Evolutionary conservation across 2,113 vertebrate genomes (phyloP).

Genomic region (Heloderma charlesbogerti): DNA sequence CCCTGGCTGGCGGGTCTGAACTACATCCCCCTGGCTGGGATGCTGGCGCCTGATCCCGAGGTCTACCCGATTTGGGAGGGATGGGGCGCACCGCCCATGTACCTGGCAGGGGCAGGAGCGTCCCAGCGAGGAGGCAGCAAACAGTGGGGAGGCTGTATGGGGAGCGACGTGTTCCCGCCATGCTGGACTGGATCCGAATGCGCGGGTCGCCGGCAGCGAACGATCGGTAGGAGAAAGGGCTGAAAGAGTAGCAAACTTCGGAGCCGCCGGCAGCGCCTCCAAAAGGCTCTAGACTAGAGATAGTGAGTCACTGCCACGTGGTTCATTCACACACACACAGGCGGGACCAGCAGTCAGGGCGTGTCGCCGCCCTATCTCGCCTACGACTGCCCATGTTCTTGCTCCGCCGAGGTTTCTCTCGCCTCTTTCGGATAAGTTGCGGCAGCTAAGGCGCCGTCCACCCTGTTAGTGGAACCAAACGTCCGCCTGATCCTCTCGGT

Average conservation of each 20-base stretch:
- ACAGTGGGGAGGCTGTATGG: slow-evolving; percentile 34
- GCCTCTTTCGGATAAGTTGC: too few species aligned
- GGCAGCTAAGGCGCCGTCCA: neutral
- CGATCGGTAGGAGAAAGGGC: slow-evolving; percentile 28
- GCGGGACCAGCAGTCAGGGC: neutral
- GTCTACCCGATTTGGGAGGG: neutral
- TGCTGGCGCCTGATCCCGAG: neutral
- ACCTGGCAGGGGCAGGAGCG: slow-evolving; percentile 54
- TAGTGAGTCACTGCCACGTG: slow-evolving; percentile 24
- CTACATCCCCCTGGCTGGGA: neutral
- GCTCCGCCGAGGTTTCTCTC: too few species aligned
- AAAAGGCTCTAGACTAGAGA: neutral
- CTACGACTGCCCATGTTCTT: rapidly evolving
- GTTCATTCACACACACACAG: neutral
- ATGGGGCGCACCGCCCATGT: neutral
- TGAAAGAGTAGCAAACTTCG: too few species aligned
- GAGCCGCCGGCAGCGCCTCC: neutral
- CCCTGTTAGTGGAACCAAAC: neutral
- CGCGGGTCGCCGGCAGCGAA: neutral
- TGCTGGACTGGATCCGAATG: slow-evolving; percentile 41
- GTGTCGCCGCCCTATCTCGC: neutral
- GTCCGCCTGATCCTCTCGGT: neutral
- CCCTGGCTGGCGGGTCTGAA: neutral
- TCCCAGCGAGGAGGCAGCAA: slow-evolving; percentile 43
- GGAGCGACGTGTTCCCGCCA: slow-evolving; percentile 54